phyloP scores from a whole-genome alignment of 2,888 invertebrate species.

The Catocala fraxini region DNA sequence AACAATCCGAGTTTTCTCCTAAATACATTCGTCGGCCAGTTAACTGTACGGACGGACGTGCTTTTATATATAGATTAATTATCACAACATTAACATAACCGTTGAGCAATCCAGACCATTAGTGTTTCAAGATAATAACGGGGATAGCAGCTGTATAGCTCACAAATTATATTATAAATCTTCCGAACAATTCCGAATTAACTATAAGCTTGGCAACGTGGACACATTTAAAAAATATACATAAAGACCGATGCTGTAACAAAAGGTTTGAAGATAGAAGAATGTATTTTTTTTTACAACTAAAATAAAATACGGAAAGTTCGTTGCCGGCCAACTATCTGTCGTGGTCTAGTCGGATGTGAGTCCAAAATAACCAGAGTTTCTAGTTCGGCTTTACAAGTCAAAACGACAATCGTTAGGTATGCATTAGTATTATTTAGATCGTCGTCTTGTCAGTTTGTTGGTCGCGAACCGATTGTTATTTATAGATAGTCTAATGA shows the following conservation, averaged over 20 bases:
- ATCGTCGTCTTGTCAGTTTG: constrained; percentile 55
- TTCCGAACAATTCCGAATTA: constrained; percentile 46
- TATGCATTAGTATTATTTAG: constrained; percentile 64
- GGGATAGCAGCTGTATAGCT: constrained; percentile 55
- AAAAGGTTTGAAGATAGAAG: constrained; percentile 72
- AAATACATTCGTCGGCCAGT: constrained; percentile 16
- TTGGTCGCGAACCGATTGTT: constrained; percentile 35
- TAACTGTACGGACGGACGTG: constrained; percentile 11
- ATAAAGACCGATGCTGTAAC: constrained; percentile 61
- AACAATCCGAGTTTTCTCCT: constrained; percentile 1
- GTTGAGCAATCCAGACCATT: constrained; percentile 42
- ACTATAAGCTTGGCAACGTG: constrained; percentile 56
- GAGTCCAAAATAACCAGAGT: constrained; percentile 72
- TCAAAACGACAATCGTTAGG: constrained; percentile 66
- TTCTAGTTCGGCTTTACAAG: constrained; percentile 71
- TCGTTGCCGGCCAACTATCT: constrained; percentile 80
- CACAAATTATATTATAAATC: constrained; percentile 63
- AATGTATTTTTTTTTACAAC: constrained; percentile 69
- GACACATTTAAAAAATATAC: constrained; percentile 42
- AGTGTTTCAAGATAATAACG: constrained; percentile 53
- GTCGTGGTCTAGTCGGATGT: constrained; percentile 71
- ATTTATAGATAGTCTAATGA: constrained; percentile 45
- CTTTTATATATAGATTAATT: constrained; percentile 35
- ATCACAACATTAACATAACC: constrained; percentile 44
- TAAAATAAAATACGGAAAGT: constrained; percentile 80